A percentile compares a stretch with the other conserved stretches of the same genome.
These are phyloP conservation scores for Periophthalmus magnuspinnatus DNA, from an alignment of 2,797 vertebrate species.

Conservation along the genomic window DNA sequence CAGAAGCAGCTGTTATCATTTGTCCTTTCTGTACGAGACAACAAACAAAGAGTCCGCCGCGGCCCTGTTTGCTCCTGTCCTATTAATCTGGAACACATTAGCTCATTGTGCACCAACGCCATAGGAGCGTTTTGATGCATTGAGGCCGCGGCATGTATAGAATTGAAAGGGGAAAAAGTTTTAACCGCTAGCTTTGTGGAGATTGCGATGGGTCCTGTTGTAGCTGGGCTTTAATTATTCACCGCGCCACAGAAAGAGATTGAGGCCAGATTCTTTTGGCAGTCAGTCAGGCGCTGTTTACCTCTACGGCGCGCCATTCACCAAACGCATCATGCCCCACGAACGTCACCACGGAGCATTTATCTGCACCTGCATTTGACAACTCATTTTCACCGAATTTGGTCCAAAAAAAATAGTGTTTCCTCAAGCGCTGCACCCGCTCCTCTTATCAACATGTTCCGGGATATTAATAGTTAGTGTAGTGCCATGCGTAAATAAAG, in stretches of 20 bases:
- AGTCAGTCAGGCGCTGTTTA: conserved; percentile 55
- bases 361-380: conserved; percentile 38
- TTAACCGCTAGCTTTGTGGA: conserved; percentile 40
- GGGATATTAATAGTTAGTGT: conserved; percentile 32
- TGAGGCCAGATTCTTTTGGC: conserved; percentile 45
- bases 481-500: conserved; percentile 32
- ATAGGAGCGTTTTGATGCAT: conserved; percentile 40
- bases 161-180: conserved; percentile 52
- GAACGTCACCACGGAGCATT: conserved; percentile 30
- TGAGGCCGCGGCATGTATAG: conserved; percentile 33
- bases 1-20: conserved; percentile 13
- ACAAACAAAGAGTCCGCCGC: conserved; percentile 2
- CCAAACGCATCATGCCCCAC: conserved; percentile 24
- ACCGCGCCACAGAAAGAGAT: conserved; percentile 65
- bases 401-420: conserved; percentile 28
- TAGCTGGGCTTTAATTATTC: conserved; percentile 73
- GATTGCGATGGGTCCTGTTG: conserved; percentile 52
- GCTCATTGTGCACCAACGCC: conserved; percentile 17
- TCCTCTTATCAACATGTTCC: conserved; percentile 33
- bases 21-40: not conserved
- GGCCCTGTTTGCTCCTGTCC: conserved; percentile 1
- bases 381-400: conserved; percentile 27
- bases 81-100: conserved; percentile 40
- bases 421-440: conserved; percentile 18
- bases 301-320: conserved; percentile 43